Evolutionary conservation across 2,888 invertebrate species (phyloP), one percentile per base, ranked within the genome.

Genomic region (Cryptocheilus praepositus): DNA sequence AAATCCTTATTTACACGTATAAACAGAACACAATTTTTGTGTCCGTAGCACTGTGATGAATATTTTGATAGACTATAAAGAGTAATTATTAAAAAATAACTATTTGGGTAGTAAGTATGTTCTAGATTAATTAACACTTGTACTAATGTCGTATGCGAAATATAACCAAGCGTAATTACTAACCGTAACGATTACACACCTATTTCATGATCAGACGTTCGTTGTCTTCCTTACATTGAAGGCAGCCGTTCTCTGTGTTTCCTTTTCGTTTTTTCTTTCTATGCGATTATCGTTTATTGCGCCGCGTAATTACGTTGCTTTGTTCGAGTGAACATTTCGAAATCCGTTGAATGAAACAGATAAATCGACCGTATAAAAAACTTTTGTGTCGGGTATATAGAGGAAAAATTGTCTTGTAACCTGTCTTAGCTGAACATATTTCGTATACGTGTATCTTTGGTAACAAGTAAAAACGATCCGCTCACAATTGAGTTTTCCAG

Each of bases 11-110:
- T 85, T 83, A 85, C 83, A 82, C 76, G 75, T 83, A 83, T 78
- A 79, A 71, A 71, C 67, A 83, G 87, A 88, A 88, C 87, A 88
- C 88, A 87, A 85, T 87, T 73, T 84, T 86, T 86, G 88, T 88
- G 88, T 88, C 88, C 86, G 85, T 88, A 88, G 88, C 86, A 88
- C 88, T 88, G 88, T 88, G 88, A 88, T 88, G 88, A 87, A 87
- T 88, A 87, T 86, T 86, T 85, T 81, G 76, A 84, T 85, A 81
- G 81, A 78, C 74, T 80, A 80, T 75, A 79, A 77, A 80, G 76
- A 78, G 72, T 69, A 71, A 77, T 73, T 65, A 75, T 78, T 79
- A 76, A 70, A 81, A 78, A 81, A 68, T 80, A 83, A 82, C 77
- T 83, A 86, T 84, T 86, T 83, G 81, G 80, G 79, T 86, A 85